Conservation (phyloP, 2,888 invertebrate genomes). For the Kryphioiulus occultus region DNA sequence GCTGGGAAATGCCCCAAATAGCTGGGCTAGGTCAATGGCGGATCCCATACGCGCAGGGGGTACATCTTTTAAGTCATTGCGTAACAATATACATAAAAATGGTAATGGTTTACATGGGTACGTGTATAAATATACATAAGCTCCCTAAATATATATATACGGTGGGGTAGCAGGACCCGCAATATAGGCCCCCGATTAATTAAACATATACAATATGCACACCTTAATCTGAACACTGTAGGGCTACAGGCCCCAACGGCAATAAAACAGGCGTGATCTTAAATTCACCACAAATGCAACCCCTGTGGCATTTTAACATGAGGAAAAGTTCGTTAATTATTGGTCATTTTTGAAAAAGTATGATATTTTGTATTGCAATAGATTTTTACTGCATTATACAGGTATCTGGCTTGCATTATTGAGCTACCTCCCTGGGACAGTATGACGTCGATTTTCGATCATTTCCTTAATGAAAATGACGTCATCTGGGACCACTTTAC, state of each 20-base stretch:
- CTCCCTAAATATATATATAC: conserved; percentile 2
- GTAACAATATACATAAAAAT: neutral
- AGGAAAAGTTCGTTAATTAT: too few relatives aligned
- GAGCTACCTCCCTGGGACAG: too few relatives aligned
- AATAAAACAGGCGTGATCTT: neutral
- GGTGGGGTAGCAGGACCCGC: neutral
- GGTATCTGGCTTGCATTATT: too few relatives aligned
- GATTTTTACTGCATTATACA: too few relatives aligned
- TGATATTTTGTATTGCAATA: too few relatives aligned
- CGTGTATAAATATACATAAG: conserved; percentile 15
- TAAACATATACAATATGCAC: conserved; percentile 28
- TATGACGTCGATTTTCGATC: too few relatives aligned
- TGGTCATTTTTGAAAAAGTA: too few relatives aligned
- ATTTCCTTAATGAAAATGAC: too few relatives aligned
- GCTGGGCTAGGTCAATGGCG: neutral
- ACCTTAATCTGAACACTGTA: neutral
- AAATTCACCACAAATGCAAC: neutral
- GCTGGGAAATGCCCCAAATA: neutral
- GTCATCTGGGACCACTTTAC: too few relatives aligned
- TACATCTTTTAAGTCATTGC: too few relatives aligned
- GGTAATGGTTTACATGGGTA: too few relatives aligned
- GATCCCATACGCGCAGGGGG: neutral
- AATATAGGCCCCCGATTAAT: neutral
- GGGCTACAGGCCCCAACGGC: neutral
- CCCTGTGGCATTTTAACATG: too few relatives aligned